phyloP scores from a whole-genome alignment of 2,888 invertebrate genomes.

The Sclerodermus sp. region DNA sequence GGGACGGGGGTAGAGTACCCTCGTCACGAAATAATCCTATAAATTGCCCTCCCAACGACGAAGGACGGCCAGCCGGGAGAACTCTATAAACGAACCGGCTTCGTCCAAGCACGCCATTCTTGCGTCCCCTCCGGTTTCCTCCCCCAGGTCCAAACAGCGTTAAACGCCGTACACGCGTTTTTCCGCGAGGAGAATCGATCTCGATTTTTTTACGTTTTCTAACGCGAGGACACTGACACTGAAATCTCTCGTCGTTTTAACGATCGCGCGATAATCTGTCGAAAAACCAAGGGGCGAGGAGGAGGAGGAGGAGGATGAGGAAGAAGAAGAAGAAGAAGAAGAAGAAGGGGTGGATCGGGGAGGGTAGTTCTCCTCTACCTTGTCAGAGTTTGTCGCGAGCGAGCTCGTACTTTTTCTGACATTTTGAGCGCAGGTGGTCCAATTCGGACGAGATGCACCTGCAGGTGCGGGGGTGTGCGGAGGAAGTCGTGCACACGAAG shows the following conservation, averaged over 20 bases:
- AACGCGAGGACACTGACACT: no score
- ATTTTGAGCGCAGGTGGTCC: no score
- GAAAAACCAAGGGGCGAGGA: no score
- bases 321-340: slow-evolving; percentile 4
- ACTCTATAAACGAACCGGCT: neutral
- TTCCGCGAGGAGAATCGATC: no score
- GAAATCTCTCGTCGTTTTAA: no score
- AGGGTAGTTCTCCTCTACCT: neutral
- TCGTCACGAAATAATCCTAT: slow-evolving; percentile 23
- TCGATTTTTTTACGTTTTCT: no score
- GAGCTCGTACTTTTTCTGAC: neutral
- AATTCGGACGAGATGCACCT: no score
- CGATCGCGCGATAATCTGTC: no score
- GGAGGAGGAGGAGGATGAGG: neutral
- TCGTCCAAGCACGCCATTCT: no score
- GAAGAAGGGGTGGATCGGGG: neutral
- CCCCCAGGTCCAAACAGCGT: no score
- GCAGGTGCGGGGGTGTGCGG: neutral
- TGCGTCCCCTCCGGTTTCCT: no score
- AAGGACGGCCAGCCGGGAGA: neutral
- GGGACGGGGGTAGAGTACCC: slow-evolving; percentile 16
- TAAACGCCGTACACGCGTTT: no score
- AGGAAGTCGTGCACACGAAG: neutral
- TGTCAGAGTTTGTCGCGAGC: neutral
- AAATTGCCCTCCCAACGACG: slow-evolving; percentile 18